phyloP scores from a whole-genome alignment of 2,797 vertebrate genomes.

The Lycodopsis pacificus region DNA sequence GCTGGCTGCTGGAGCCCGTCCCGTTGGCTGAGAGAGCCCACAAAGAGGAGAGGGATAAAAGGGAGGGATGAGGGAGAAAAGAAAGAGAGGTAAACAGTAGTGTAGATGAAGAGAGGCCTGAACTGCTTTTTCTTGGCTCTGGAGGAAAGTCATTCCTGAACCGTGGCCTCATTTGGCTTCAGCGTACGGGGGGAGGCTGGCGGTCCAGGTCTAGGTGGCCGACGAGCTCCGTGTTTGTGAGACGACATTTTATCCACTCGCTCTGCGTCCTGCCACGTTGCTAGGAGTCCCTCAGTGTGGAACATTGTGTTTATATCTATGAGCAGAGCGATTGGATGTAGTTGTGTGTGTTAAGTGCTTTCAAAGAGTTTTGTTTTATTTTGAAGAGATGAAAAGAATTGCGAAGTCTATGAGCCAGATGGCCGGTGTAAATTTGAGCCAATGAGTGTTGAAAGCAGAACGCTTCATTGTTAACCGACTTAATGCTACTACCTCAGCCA shows the following conservation, averaged over 20 bases:
- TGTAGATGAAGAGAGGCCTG: constrained; percentile 54
- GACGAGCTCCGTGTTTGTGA: constrained; percentile 53
- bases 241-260: constrained; percentile 63
- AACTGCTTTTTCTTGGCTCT: constrained; percentile 28
- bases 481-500: constrained; percentile 39
- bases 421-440: constrained; percentile 63
- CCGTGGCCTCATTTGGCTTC: constrained; percentile 58
- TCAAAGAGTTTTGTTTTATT: constrained; percentile 73
- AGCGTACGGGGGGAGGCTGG: constrained; percentile 10
- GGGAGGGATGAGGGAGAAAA: constrained; percentile 4
- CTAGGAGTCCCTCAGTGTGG: constrained; percentile 72
- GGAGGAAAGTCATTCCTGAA: constrained; percentile 54
- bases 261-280: constrained; percentile 70
- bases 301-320: constrained; percentile 72
- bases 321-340: constrained; percentile 65
- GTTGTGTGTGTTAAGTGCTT: constrained; percentile 59
- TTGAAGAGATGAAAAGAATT: constrained; percentile 69
- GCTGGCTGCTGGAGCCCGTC: constrained; percentile 96
- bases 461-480: constrained; percentile 55
- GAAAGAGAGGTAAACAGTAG: constrained; percentile 55
- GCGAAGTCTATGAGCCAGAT: constrained; percentile 71
- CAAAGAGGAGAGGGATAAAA: constrained; percentile 15
- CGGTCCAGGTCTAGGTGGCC: constrained; percentile 41
- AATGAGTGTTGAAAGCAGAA: constrained; percentile 59
- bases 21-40: constrained; percentile 89